Evolutionary conservation across 2,888 invertebrate species (phyloP), one percentile per base, ranked within the genome.

Genomic region (Xylophagus ater): DNA sequence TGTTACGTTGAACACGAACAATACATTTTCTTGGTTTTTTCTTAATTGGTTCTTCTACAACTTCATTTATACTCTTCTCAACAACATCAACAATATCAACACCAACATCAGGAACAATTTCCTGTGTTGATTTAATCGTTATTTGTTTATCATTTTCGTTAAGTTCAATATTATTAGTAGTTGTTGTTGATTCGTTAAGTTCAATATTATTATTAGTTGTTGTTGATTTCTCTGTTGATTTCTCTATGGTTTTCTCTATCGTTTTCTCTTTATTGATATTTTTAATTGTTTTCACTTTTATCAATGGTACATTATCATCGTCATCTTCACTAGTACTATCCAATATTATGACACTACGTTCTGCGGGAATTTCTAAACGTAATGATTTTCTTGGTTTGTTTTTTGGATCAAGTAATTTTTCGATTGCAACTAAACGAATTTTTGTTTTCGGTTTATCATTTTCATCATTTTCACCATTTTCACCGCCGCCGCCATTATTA

Each of bases 361-460:
- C 17, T 12, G 15, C 15, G 17, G 30, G 7, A 13, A 28, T 13
- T 12, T 12, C 13, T 13, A 10, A n/a, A n/a, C n/a, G n/a, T n/a
- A 2, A 20, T 9, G 28, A 6, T n/a, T 17, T n/a, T n/a, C 14
- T 18, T 19, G 26, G 20, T 18, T 31, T 38, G 4, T 43, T 35
- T 32, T 41, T 43, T 15, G 44, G 46, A 37, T 47, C 44, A 12
- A 47, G 32, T 28, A 47, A 18, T 14, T 43, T 44, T 35, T 47
- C 46, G 14, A 47, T 35, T 5, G 46, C 41, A 19, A 47, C 44
- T 23, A 47, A 25, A 10, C 43, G 40, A 14, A 45, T 40, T 37
- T 32, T 45, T 20, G 19, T 29, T 26, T 26, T 34, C 14, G 4
- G 7, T 13, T 38, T 31, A 13, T 30, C 29, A 12, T n/a, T 15